Percentiles rank a stretch among this genome's conserved stretches.
phyloP scores from a whole-genome alignment of 2,797 vertebrate species.

The Periophthalmus magnuspinnatus region DNA sequence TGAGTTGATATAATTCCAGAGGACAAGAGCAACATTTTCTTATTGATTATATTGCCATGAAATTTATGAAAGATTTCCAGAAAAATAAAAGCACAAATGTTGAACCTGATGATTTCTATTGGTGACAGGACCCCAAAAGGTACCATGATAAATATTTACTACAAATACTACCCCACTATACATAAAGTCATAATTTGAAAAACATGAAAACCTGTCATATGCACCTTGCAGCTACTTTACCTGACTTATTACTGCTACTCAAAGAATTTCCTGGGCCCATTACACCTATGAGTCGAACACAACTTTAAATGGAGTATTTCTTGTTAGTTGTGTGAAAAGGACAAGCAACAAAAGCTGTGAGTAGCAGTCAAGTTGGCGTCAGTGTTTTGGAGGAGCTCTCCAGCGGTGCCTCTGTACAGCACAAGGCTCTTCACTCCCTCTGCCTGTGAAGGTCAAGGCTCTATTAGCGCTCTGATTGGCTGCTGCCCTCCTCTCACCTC shows the following conservation, averaged over 20 bases:
- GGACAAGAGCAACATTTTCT: too few relatives aligned
- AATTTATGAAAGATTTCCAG: too few relatives aligned
- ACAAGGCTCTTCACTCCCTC: slow-evolving; percentile 36
- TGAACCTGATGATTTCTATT: too few relatives aligned
- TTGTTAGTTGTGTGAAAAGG: slow-evolving; percentile 35
- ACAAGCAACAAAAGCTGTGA: slow-evolving; percentile 7
- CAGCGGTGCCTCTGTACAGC: slow-evolving; percentile 36
- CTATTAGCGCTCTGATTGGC: slow-evolving; percentile 33
- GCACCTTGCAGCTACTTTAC: background rate
- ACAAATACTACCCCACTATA: too few relatives aligned
- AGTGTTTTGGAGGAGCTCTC: slow-evolving; percentile 39
- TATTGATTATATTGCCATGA: too few relatives aligned
- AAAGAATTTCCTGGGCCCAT: slow-evolving; percentile 7
- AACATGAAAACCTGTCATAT: background rate
- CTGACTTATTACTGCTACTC: background rate
- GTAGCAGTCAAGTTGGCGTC: slow-evolving; percentile 35
- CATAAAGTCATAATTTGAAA: too few relatives aligned
- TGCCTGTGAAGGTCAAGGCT: slow-evolving; percentile 50
- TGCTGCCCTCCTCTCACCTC: slow-evolving; percentile 25
- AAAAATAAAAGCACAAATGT: too few relatives aligned
- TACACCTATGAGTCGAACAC: background rate
- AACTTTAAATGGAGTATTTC: slow-evolving; percentile 21
- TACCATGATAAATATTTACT: too few relatives aligned
- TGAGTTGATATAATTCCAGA: too few relatives aligned
- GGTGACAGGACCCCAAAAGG: too few relatives aligned